Percentiles rank a stretch among this genome's conserved stretches.
Conservation (phyloP, 2,888 invertebrate species). For the Hypomecis atomaria region DNA sequence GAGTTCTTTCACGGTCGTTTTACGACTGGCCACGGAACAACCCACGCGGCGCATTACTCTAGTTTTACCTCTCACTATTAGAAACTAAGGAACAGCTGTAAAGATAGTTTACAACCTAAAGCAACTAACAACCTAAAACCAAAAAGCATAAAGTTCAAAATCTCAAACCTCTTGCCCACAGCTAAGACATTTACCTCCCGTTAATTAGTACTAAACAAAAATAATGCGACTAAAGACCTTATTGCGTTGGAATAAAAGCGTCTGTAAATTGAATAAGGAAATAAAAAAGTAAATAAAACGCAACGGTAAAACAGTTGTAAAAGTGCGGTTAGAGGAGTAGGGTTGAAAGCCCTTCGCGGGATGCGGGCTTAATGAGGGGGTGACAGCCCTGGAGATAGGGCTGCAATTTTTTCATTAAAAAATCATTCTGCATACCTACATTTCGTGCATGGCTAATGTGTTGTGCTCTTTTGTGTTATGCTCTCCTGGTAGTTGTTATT, state of each 20-base stretch:
- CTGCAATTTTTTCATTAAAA: not conserved
- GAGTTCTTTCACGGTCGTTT: conserved; percentile 21
- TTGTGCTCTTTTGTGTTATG: no score
- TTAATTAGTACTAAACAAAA: conserved; percentile 47
- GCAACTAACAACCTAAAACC: conserved; percentile 20
- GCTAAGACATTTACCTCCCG: conserved; percentile 36
- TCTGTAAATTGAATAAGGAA: conserved; percentile 48
- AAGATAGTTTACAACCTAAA: conserved; percentile 24
- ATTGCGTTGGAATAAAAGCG: conserved; percentile 43
- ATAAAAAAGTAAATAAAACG: conserved; percentile 52
- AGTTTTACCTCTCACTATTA: conserved; percentile 24
- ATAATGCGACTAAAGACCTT: conserved; percentile 44
- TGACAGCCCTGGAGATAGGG: conserved; percentile 37
- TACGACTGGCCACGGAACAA: conserved; percentile 17
- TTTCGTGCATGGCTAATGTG: no score
- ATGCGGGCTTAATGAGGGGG: conserved; percentile 42
- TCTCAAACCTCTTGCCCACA: conserved; percentile 25
- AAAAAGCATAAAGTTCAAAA: conserved; percentile 34
- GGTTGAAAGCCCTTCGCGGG: conserved; percentile 38
- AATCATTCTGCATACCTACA: no score
- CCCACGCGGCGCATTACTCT: conserved; percentile 19
- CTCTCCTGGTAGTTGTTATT: no score
- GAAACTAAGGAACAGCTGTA: conserved; percentile 21
- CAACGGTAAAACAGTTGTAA: conserved; percentile 50
- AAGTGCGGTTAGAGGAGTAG: conserved; percentile 45